Base-by-base conservation (phyloP, 1,140 invertebrate species). In the Chelonus insularis region DNA sequence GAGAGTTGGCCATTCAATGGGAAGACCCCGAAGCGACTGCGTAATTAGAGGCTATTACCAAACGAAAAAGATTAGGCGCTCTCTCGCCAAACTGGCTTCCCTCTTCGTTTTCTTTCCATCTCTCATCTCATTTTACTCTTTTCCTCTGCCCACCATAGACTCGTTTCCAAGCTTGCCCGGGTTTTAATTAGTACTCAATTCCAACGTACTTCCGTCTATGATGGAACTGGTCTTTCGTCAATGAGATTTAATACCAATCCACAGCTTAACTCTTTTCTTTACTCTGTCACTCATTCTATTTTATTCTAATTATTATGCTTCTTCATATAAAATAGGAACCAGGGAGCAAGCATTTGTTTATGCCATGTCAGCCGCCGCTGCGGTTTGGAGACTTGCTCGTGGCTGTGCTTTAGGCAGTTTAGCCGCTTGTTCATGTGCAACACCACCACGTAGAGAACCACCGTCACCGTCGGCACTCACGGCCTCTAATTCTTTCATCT, bases 291-390 rank as follows among this genome's bases (percentile, higher is more conserved):
- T 25, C 11, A 23, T 12, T 25, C 23, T 18, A 23, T 7, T 48
- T n/a, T 18, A 48, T 52, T 29, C 12, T 14, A n/a, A 8, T 52
- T 12, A 23, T 21, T 48, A 25, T 48, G 43, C 9, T 23, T 60
- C 12, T 9, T 48, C 12, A n/a, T 64, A 52, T 43, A 21, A 50
- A 41, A 45, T 75, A 91, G 90, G 89, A 41, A 92, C 90, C 1
- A 77, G 88, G 61, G 91, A 92, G 70, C 89, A 91, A 69, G 89
- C 89, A 0, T 91, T 87, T 65, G 88, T 91, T 0, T 88, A 91
- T 69, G 89, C 89, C 0, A 84, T 92, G 62, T 86, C 89, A 4
- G 86, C 89, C 0, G 89, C 91, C 0, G 84, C 89, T 8, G 79
- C 91, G 4, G 86, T 87, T n/a, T 88, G 88, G 81, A 84, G 86